phyloP scores from a whole-genome alignment of 2,888 invertebrate species.

The Rhimphoctona megacephalus region DNA sequence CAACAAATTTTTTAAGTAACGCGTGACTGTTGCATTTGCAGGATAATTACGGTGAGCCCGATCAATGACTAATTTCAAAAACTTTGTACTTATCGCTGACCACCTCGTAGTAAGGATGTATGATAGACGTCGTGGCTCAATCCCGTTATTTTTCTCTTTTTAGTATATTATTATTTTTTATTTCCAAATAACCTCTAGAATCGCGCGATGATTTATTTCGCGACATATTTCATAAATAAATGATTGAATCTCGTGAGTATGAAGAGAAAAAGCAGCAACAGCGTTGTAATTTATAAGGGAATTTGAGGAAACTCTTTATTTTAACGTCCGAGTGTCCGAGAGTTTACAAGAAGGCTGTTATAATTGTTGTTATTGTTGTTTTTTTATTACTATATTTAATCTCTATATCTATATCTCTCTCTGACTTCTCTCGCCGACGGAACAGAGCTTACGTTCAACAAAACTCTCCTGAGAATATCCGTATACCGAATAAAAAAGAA shows the following conservation, averaged over 20 bases:
- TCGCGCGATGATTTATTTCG: neutral
- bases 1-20: neutral
- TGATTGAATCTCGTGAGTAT: neutral
- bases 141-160: neutral
- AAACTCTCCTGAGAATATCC: slow-evolving; percentile 6
- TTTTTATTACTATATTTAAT: slow-evolving; percentile 30
- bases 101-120: neutral
- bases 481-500: neutral
- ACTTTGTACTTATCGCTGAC: slow-evolving; percentile 1
- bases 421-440: neutral
- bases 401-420: neutral
- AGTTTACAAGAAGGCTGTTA: slow-evolving; percentile 43
- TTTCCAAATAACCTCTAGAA: neutral
- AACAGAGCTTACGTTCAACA: slow-evolving; percentile 4
- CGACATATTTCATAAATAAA: neutral
- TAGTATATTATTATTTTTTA: neutral
- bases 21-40: neutral
- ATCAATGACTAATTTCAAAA: neutral
- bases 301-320: neutral
- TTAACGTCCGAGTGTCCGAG: neutral
- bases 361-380: slow-evolving; percentile 44
- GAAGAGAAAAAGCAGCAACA: neutral
- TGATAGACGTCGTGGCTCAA: neutral
- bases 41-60: neutral
- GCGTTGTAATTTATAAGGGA: neutral